Evolutionary conservation across 2,113 vertebrate genomes (phyloP), one percentile per base, ranked within the genome.

Genomic region (Ornithorhynchus anatinus): DNA sequence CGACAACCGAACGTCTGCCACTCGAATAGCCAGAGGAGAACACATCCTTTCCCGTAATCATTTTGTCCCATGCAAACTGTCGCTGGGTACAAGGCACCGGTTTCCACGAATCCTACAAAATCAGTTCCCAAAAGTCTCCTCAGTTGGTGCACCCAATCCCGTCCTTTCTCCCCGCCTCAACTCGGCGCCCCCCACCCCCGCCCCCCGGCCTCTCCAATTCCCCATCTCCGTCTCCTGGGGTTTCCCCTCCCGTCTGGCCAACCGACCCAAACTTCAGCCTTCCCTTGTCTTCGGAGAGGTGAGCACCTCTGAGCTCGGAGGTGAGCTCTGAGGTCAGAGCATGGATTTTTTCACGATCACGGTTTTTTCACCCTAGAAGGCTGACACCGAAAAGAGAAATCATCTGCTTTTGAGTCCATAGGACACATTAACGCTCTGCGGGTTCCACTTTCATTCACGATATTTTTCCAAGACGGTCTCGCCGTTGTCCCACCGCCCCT

Each of bases 81-180:
- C 73, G 72, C 42, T 59, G 79, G 60, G 59, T 86, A 90, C 84
- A 93, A 93, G 91, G 92, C 92, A 93, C 89, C 87, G 80, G 85
- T 78, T 82, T 80, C 70, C 67, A 86, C 79, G 80, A 85, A 81
- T 75, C 67, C 32, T 69, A 87, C 57, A 88, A 84, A 88, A 87
- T 72, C 22, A 84, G 74, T 72, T 88, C 72, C 84, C 80, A 88
- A 81, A n/a, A 85, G 64, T 59, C 74, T 85, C 72, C 71, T 35
- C 62, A 71, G 48, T 53, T 80, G 71, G 79, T 62, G 65, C 80
- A 84, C 80, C 67, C 66, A 35, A 77, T 35, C 69, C 38, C 69
- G 29, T 20, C 22, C 64, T 64, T 52, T 69, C 65, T 69, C 43
- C 68, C 25, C 52, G 19, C 61, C 57, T 43, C 22, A 22, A 40